These are phyloP conservation scores for Anabacerthia variegaticeps DNA, from an alignment of 2,797 vertebrate genomes.

Conservation along the genomic window DNA sequence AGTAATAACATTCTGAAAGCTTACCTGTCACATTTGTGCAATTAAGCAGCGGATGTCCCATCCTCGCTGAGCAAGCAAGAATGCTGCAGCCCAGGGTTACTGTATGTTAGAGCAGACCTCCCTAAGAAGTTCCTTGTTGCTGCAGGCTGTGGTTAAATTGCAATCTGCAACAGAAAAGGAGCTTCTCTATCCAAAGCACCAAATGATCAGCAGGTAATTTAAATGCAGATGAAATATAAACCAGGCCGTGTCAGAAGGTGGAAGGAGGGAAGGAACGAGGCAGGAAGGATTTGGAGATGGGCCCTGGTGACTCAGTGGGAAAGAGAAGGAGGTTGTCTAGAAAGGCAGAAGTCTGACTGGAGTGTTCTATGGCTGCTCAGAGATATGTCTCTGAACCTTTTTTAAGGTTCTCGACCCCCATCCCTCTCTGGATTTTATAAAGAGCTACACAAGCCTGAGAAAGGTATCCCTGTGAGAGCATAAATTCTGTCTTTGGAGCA, in stretches of 20 bases:
- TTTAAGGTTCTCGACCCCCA: neutral
- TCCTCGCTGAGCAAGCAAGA: neutral
- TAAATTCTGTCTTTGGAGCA: neutral
- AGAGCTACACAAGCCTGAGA: neutral
- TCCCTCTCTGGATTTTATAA: neutral
- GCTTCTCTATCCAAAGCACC: neutral
- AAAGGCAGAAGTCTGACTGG: neutral
- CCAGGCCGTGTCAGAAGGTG: neutral
- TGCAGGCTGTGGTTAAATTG: neutral
- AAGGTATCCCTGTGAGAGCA: neutral
- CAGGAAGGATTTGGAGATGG: neutral
- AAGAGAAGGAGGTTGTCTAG: neutral
- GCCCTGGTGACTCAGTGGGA: neutral
- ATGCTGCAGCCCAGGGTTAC: neutral
- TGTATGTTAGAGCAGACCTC: neutral
- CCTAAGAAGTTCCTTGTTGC: neutral
- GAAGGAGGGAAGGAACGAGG: neutral
- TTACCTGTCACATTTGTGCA: constrained; percentile 1
- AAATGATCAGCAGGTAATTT: neutral
- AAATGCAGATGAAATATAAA: neutral
- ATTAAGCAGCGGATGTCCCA: neutral
- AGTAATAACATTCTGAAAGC: neutral
- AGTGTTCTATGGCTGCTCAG: neutral
- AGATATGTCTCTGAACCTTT: neutral
- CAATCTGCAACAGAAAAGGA: neutral